Evolutionary conservation across 2,113 vertebrate genomes (phyloP), one percentile per base, ranked within the genome.

Genomic region (Anarhynchus alexandrinus): DNA sequence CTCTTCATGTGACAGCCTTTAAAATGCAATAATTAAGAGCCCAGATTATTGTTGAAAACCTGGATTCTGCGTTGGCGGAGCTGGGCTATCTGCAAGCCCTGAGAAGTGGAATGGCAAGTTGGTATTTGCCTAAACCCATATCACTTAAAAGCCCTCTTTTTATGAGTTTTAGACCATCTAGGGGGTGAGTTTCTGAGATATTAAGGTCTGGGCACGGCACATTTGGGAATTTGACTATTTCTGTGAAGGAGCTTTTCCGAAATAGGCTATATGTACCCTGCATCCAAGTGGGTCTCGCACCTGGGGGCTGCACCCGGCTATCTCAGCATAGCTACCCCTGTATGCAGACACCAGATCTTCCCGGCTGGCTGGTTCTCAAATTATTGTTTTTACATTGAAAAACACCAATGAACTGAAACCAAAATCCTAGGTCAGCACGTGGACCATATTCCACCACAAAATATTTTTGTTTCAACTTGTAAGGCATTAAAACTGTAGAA

Each of bases 391-490:
- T 72, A 18, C 5, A 3, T 1, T 66, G 30, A 62, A 77, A 82
- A 77, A 30, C 20, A 47, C 11, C 25, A 21, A 51, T 0, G 5
- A 62, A 57, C 30, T 9, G 14, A 72, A 85, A 78, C 6, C 9
- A 47, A 64, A 85, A 64, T n/a, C 59, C 51, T 17, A 49, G 51
- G 43, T 82, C 59, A 30, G 59, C 19, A 47, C 4, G 0, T 10
- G 13, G 58, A 67, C 34, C 23, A 4, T 38, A 34, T 57, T 65
- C 45, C 47, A 71, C 32, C 59, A 23, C 42, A 72, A 77, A 85
- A 36, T 42, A 23, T 19, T 62, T 91, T 21, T 90, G 57, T 84
- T 94, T 88, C 89, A 84, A 85, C 80, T 88, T 65, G 52, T 25
- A 49, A 61, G 29, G 54, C 19, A 66, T 88, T 81, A 47, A 59